Evolutionary conservation across 2,797 vertebrate genomes (phyloP), one percentile per base, ranked within the genome.

Genomic region (Danionella dracula): DNA sequence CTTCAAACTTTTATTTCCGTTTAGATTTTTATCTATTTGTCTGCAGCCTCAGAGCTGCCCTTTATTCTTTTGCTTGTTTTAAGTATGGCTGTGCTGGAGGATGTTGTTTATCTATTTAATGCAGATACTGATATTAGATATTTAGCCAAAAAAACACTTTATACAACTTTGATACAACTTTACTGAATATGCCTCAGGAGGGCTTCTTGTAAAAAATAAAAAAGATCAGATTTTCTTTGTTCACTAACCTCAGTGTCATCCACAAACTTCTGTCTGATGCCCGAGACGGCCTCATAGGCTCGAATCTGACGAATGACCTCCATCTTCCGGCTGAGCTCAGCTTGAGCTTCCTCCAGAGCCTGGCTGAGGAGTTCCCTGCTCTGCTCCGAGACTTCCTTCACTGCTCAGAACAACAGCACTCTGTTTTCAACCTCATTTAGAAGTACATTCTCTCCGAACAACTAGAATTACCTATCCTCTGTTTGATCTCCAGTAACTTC

Each of bases 191-290:
- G n/a, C n/a, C n/a, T n/a, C n/a, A n/a, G n/a, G n/a, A n/a, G n/a
- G n/a, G n/a, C n/a, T n/a, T n/a, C n/a, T n/a, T n/a, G n/a, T n/a
- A n/a, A n/a, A n/a, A n/a, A n/a, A n/a, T n/a, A n/a, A n/a, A n/a
- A n/a, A n/a, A n/a, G n/a, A n/a, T n/a, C n/a, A n/a, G n/a, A n/a
- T n/a, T n/a, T n/a, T n/a, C n/a, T n/a, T n/a, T n/a, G n/a, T n/a
- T 4, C 44, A 53, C 84, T 87, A 73, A 96, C 96, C 88, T 94
- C 84, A 59, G 93, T 93, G 78, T 93, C 83, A 63, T 95, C 93
- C 76, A 95, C 82, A 48, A 86, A 79, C 74, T 86, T 92, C 12
- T 82, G 70, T 74, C 71, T 90, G 34, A 86, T 12, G 5, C 3
- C 59, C 45, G 92, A 88, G 48, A 82, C 57, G 0, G 87, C 88